Percentiles rank a stretch among this genome's conserved stretches.
Conservation (phyloP, 2,113 vertebrate species). For the Atractosteus spatula region DNA sequence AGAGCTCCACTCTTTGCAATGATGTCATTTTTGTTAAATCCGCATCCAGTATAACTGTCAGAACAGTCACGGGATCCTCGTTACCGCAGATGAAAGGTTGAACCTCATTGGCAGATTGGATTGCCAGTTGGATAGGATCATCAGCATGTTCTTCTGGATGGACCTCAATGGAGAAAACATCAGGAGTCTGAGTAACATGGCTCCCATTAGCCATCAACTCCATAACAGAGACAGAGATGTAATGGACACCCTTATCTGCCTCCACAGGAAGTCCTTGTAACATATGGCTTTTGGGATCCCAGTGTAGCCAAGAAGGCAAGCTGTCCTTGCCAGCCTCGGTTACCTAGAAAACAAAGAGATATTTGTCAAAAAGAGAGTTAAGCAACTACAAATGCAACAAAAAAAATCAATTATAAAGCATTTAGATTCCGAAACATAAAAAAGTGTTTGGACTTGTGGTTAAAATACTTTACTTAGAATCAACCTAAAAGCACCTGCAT, state of each 20-base stretch:
- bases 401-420: not conserved
- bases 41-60: constrained; percentile 92
- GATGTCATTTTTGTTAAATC: constrained; percentile 94
- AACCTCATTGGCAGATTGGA: constrained; percentile 62
- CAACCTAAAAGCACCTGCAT: too few relatives aligned
- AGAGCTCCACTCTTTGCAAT: constrained; percentile 78
- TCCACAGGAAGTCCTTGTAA: constrained; percentile 90
- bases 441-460: not conserved
- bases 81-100: constrained; percentile 72
- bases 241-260: constrained; percentile 87
- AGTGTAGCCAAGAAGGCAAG: constrained; percentile 88
- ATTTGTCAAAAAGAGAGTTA: not conserved
- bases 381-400: not conserved
- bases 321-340: constrained; percentile 80
- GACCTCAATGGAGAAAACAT: constrained; percentile 89
- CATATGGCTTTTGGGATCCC: constrained; percentile 67
- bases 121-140: constrained; percentile 67
- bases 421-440: not conserved
- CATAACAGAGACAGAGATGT: constrained; percentile 76
- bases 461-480: too few relatives aligned
- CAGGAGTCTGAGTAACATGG: constrained; percentile 62
- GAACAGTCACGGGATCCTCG: constrained; percentile 82
- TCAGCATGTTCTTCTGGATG: constrained; percentile 87
- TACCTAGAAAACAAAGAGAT: constrained; percentile 63
- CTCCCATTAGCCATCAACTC: constrained; percentile 67